Conservation (phyloP, 2,888 invertebrate species). For the Nasonia oneida region DNA sequence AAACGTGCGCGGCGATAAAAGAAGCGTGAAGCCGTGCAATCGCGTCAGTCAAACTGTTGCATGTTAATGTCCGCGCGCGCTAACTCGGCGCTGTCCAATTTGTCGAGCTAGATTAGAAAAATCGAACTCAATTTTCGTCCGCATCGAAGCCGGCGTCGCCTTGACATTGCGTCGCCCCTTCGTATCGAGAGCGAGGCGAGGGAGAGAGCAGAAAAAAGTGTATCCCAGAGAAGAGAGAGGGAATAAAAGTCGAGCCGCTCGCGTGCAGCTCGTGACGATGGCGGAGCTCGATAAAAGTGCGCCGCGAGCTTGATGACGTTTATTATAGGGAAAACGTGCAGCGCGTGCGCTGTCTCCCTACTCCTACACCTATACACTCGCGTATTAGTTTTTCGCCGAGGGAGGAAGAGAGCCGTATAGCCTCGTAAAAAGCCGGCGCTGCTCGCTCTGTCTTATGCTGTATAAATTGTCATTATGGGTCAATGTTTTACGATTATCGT, state of each 20-base stretch:
- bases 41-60: not conserved
- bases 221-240: not conserved
- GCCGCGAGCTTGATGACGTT: slow-evolving; percentile 53
- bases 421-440: slow-evolving; percentile 20
- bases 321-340: slow-evolving; percentile 57
- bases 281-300: slow-evolving; percentile 34
- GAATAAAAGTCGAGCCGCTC: not conserved
- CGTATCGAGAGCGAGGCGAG: not conserved
- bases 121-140: too few species aligned
- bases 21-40: not conserved
- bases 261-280: slow-evolving; percentile 48
- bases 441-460: slow-evolving; percentile 15
- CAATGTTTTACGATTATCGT: slow-evolving; percentile 49
- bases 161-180: slow-evolving; percentile 41
- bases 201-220: not conserved
- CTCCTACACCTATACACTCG: not conserved
- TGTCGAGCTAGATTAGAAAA: not conserved
- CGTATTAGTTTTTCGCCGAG: slow-evolving; percentile 31
- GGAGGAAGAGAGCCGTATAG: not conserved
- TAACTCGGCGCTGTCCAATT: slow-evolving; percentile 45
- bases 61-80: not conserved
- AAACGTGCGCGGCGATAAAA: not conserved
- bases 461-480: slow-evolving; percentile 46
- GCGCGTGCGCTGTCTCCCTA: not conserved
- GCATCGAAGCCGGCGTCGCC: not conserved